Base-by-base conservation (phyloP, 2,797 vertebrate species). In the Sylvilagus floridanus region DNA sequence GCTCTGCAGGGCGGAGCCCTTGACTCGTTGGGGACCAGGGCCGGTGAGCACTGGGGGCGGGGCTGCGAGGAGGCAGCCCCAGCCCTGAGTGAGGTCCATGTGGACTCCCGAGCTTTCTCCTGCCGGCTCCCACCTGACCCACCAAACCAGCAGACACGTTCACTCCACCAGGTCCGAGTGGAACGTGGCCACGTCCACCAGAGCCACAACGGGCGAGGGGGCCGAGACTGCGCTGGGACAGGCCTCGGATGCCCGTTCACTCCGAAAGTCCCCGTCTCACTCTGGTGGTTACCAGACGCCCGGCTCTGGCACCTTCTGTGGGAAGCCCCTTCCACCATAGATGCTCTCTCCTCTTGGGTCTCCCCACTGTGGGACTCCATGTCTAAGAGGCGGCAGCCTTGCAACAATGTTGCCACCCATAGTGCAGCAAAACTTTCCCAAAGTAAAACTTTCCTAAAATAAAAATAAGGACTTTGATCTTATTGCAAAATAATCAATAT, bases 401-500 rank as follows among this genome's bases (percentile, higher is more conserved):
- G 68, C 79, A 82, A 73, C 54, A 52, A 19, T 52, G 60, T 5
- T 47, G 42, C 42, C 32, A 30, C 47, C 35, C 47, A 62, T 47
- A 47, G 42, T 8, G 16, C 77, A 47, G 88, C 42, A 37, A 37
- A 37, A 37, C 37, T 37, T 37, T 37, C 37, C 37, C 66, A 9
- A 76, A 60, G 52, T 28, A 88, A 63, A 81, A 81, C 78, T 81
- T 81, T 73, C 75, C 78, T 91, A 78, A 90, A 89, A 91, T 93
- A 89, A 78, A 91, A 93, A 42, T 73, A 24, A 66, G 66, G 47
- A 30, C 35, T 82, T 54, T 78, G 50, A 9, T 83, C 88, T 95
- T 65, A 35, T 63, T 79, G 81, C 66, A 86, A 89, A 73, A 71
- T 62, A 87, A 92, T 87, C 73, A 77, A 95, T 93, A 92, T 90